Evolutionary conservation across 1,140 invertebrate species (phyloP).

Genomic region (Ceratina calcarata): DNA sequence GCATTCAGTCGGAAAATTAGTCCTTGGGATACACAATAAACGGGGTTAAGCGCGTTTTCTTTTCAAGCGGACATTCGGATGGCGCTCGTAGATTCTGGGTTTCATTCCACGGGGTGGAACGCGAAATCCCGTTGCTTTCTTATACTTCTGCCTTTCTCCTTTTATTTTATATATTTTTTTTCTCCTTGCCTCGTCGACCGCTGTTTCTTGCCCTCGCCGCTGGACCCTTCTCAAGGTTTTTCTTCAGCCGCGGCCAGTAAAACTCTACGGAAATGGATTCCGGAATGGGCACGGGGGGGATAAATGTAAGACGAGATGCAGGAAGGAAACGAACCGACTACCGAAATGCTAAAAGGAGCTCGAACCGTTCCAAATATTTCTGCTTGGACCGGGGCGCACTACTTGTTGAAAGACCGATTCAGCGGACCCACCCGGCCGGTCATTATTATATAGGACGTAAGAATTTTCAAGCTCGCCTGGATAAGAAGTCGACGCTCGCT

Average conservation of each 20-base stretch:
- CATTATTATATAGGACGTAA: constrained; percentile 51
- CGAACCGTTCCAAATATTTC: constrained; percentile 19
- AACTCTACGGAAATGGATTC: constrained; percentile 60
- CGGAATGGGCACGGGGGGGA: constrained; percentile 52
- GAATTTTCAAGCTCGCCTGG: constrained; percentile 40
- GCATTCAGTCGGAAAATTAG: constrained; percentile 42
- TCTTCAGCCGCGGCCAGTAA: constrained; percentile 50
- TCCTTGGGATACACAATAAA: constrained; percentile 43
- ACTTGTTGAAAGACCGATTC: constrained; percentile 51
- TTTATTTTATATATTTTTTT: no score
- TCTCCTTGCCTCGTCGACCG: no score
- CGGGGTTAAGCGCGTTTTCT: constrained; percentile 35
- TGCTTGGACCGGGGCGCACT: constrained; percentile 18
- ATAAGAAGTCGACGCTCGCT: constrained; percentile 17
- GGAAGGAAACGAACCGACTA: constrained; percentile 59
- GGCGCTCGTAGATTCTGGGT: constrained; percentile 49
- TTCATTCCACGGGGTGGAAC: constrained; percentile 36
- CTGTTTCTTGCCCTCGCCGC: no score
- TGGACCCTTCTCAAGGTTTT: constrained; percentile 44
- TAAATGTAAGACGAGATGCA: constrained; percentile 63
- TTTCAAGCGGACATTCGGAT: constrained; percentile 42
- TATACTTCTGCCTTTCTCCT: neutral
- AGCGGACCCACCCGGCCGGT: constrained; percentile 7
- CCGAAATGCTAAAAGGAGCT: constrained; percentile 51
- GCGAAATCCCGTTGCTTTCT: neutral